phyloP scores from a whole-genome alignment of 1,140 invertebrate genomes.

The Oreohelix idahoensis region DNA sequence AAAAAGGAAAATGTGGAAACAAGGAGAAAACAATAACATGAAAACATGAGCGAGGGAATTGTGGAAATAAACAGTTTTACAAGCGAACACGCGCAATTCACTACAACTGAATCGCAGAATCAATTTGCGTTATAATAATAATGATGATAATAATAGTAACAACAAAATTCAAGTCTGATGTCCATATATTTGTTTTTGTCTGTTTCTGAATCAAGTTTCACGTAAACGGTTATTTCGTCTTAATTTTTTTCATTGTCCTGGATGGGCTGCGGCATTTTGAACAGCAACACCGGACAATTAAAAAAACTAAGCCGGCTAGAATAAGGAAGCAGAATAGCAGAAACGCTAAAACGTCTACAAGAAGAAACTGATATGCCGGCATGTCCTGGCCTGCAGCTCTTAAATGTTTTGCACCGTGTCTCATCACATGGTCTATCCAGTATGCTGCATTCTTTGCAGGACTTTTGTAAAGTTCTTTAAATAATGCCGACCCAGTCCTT shows the following conservation, averaged over 20 bases:
- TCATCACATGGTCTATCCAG: constrained; percentile 52
- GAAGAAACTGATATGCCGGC: constrained; percentile 56
- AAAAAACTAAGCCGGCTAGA: neutral
- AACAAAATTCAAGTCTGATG: too few relatives aligned
- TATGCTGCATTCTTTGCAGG: neutral
- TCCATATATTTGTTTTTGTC: too few relatives aligned
- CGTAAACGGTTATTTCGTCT: neutral
- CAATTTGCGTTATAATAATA: too few relatives aligned
- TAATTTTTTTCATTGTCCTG: constrained; percentile 1
- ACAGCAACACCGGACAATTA: neutral
- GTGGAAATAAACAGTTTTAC: too few relatives aligned
- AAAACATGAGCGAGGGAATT: too few relatives aligned
- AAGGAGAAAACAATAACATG: too few relatives aligned
- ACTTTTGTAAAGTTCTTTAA: constrained; percentile 18
- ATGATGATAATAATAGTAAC: too few relatives aligned
- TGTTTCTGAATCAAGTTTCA: too few relatives aligned
- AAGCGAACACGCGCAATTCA: too few relatives aligned
- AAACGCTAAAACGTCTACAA: constrained; percentile 53
- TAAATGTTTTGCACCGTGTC: constrained; percentile 58
- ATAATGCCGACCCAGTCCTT: neutral
- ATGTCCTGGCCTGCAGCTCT: constrained; percentile 49
- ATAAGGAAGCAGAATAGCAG: constrained; percentile 1
- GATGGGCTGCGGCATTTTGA: neutral
- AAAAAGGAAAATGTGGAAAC: too few relatives aligned
- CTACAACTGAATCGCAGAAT: too few relatives aligned